Evolutionary conservation across 2,888 invertebrate genomes (phyloP).

Genomic region (Rhopalosiphum nymphaeae): DNA sequence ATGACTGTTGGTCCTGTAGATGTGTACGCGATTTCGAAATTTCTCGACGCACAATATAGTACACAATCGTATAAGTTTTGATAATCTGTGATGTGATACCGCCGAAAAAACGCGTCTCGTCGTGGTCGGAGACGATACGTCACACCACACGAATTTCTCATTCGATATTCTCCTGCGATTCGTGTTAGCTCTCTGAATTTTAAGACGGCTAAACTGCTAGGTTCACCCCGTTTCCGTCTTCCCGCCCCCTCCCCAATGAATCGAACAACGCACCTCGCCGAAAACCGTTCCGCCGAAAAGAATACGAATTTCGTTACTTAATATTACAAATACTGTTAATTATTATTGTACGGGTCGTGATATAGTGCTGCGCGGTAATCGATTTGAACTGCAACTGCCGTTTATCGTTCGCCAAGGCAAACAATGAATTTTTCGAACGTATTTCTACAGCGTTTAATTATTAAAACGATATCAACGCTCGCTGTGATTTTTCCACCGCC

Average conservation of each 20-base stretch:
- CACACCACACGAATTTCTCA: no score
- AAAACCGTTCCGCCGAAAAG: not conserved
- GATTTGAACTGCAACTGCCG: not conserved
- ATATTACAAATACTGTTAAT: not conserved
- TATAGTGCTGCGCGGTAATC: not conserved
- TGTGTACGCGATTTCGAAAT: not conserved
- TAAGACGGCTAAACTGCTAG: not conserved
- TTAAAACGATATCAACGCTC: not conserved
- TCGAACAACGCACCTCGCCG: not conserved
- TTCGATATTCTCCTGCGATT: not conserved
- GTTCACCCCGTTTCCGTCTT: not conserved
- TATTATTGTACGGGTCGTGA: not conserved
- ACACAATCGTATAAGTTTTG: no score
- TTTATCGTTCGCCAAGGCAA: not conserved
- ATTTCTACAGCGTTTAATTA: not conserved
- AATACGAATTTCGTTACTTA: not conserved
- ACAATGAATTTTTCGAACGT: not conserved
- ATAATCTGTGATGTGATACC: not conserved
- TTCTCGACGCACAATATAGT: no score
- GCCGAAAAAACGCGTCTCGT: rapidly evolving
- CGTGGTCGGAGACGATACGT: not conserved
- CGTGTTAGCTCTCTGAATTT: not conserved
- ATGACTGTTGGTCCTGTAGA: not conserved
- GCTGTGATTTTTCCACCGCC: not conserved
- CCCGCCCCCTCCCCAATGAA: no score